Percentiles rank a stretch among this genome's conserved stretches.
These are phyloP conservation scores for Venturia canescens DNA, from an alignment of 1,140 invertebrate species.

Conservation along the genomic window DNA sequence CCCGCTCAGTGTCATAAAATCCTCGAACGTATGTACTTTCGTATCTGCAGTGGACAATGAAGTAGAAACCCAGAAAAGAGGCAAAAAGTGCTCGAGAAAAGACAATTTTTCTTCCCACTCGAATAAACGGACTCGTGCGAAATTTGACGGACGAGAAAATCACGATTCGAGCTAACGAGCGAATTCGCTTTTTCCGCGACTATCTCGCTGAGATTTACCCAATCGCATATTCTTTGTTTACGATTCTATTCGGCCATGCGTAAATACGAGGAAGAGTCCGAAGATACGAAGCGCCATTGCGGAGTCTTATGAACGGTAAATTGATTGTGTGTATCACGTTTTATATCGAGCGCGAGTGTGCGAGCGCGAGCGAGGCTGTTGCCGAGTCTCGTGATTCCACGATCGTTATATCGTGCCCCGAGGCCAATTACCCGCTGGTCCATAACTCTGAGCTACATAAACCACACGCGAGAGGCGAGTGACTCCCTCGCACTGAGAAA, in stretches of 20 bases:
- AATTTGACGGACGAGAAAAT: too few species aligned
- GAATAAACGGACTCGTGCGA: too few species aligned
- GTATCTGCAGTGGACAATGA: background rate
- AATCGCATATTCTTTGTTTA: too few species aligned
- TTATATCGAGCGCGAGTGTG: background rate
- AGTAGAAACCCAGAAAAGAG: background rate
- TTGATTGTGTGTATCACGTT: conserved; percentile 24
- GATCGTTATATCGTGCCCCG: conserved; percentile 25
- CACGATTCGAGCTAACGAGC: too few species aligned
- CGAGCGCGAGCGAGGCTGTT: background rate
- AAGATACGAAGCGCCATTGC: background rate
- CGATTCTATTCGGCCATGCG: background rate
- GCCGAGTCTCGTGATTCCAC: conserved; percentile 22
- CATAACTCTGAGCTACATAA: conserved; percentile 31
- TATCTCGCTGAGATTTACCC: too few species aligned
- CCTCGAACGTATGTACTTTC: too few species aligned
- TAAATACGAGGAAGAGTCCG: too few species aligned
- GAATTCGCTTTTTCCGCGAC: too few species aligned
- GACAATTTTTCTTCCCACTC: too few species aligned
- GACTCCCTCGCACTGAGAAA: background rate
- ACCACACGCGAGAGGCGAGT: background rate
- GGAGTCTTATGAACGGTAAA: conserved; percentile 13
- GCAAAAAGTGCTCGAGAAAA: background rate
- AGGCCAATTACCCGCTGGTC: conserved; percentile 31
- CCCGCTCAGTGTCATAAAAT: too few species aligned